phyloP scores from a whole-genome alignment of 2,888 invertebrate species.

The Acrocyrtus sp. region DNA sequence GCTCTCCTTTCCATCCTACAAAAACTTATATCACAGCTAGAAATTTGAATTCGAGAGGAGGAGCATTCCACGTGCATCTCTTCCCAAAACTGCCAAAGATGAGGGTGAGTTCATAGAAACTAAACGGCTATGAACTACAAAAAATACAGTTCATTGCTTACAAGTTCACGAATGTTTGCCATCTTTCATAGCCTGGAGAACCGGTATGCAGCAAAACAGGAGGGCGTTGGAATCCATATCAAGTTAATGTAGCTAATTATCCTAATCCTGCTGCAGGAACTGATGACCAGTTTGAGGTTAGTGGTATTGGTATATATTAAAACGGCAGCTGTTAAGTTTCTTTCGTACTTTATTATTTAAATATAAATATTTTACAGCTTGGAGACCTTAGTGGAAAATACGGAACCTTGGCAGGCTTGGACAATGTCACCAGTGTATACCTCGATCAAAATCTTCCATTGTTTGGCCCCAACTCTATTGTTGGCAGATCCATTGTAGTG shows the following conservation, averaged over 20 bases:
- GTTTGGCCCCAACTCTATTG: slow-evolving; percentile 80
- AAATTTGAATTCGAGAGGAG: slow-evolving; percentile 65
- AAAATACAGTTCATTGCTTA: too few relatives aligned
- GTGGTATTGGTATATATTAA: too few relatives aligned
- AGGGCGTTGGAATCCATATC: slow-evolving; percentile 79
- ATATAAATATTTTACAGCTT: slow-evolving; percentile 66
- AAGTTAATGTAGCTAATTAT: slow-evolving; percentile 67
- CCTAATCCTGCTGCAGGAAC: slow-evolving; percentile 73
- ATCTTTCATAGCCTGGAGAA: slow-evolving; percentile 58
- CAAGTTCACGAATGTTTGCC: neutral
- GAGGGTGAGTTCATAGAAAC: slow-evolving; percentile 48
- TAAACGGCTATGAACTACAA: too few relatives aligned
- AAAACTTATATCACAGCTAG: slow-evolving; percentile 74
- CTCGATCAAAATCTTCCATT: slow-evolving; percentile 89
- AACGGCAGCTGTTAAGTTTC: too few relatives aligned
- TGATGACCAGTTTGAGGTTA: slow-evolving; percentile 84
- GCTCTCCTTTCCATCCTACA: slow-evolving; percentile 85
- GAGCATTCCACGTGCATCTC: slow-evolving; percentile 67
- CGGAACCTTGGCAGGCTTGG: slow-evolving; percentile 72
- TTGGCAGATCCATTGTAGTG: slow-evolving; percentile 83
- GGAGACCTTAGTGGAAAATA: slow-evolving; percentile 90
- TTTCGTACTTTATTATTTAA: neutral
- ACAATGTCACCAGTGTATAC: slow-evolving; percentile 67
- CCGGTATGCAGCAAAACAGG: slow-evolving; percentile 76
- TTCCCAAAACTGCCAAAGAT: slow-evolving; percentile 66